phyloP scores from a whole-genome alignment of 2,888 invertebrate species.

The Tricholauxania praeusta region DNA sequence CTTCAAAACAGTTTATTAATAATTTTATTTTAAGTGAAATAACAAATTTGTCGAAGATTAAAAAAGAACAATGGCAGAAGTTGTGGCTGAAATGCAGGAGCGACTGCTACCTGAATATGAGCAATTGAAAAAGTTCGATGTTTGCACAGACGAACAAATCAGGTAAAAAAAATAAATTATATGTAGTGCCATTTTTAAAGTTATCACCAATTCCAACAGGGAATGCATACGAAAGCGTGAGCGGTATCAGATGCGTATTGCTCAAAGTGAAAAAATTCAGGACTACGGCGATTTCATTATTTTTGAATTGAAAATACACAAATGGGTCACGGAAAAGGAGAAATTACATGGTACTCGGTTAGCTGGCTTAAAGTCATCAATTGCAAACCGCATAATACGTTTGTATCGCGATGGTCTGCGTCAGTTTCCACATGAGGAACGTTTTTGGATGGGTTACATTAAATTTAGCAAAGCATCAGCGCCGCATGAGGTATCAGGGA shows the following conservation, averaged over 20 bases:
- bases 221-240: constrained; percentile 60
- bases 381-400: constrained; percentile 78
- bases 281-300: constrained; percentile 63
- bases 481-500: constrained; percentile 70
- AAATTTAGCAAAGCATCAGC: constrained; percentile 80
- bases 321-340: constrained; percentile 65
- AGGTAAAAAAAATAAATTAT: constrained; percentile 69
- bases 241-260: constrained; percentile 56
- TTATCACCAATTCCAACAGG: constrained; percentile 43
- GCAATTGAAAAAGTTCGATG: constrained; percentile 78
- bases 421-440: constrained; percentile 78
- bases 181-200: not conserved
- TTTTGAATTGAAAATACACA: constrained; percentile 60
- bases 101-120: constrained; percentile 84
- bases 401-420: constrained; percentile 79
- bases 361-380: constrained; percentile 76
- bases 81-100: constrained; percentile 83
- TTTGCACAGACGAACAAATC: constrained; percentile 79
- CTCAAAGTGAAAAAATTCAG: constrained; percentile 54
- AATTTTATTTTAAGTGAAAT: not conserved
- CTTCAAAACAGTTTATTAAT: too few species aligned
- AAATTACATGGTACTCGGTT: constrained; percentile 74
- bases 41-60: not conserved
- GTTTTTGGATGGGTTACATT: constrained; percentile 82
- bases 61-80: constrained; percentile 78